A percentile compares a stretch with the other conserved stretches of the same genome.
phyloP scores from a whole-genome alignment of 2,888 invertebrate species.

The Pristionchus arcanus region DNA sequence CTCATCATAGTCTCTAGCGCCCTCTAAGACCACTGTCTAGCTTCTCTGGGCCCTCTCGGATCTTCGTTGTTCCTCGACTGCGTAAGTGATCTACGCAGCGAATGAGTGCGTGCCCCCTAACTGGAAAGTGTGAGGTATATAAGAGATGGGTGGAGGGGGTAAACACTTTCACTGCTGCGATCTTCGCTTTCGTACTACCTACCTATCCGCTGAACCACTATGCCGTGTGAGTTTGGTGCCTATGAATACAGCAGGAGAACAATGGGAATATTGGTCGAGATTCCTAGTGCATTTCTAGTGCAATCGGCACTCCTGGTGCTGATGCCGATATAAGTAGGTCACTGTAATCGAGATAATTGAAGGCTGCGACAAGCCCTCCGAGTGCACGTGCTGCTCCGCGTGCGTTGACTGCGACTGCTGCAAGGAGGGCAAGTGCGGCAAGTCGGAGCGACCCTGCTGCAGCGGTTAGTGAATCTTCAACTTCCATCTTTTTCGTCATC shows the following conservation, averaged over 20 bases:
- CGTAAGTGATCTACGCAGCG: neutral
- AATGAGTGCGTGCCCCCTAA: neutral
- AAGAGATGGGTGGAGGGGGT: neutral
- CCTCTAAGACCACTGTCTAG: neutral
- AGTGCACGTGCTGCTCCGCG: slow-evolving; percentile 2
- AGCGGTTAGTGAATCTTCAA: neutral
- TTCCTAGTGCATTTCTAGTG: too few species aligned
- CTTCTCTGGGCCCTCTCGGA: neutral
- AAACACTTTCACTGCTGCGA: neutral
- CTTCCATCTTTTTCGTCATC: too few species aligned
- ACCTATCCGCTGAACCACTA: neutral
- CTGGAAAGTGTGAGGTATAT: slow-evolving; percentile 12
- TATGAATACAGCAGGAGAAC: too few species aligned
- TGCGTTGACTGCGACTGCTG: slow-evolving; percentile 21
- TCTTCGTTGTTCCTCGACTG: neutral
- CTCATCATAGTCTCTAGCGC: neutral
- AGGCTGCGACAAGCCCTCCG: slow-evolving; percentile 11
- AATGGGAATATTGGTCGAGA: too few species aligned
- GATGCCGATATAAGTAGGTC: neutral
- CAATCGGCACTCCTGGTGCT: too few species aligned
- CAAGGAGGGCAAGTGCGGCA: neutral
- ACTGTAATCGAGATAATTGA: neutral
- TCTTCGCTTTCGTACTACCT: neutral
- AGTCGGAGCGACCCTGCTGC: slow-evolving; percentile 13
- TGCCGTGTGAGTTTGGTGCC: slow-evolving; percentile 15